Evolutionary conservation across 2,888 invertebrate genomes (phyloP), one percentile per base, ranked within the genome.

Genomic region (Oxytorus armatus): DNA sequence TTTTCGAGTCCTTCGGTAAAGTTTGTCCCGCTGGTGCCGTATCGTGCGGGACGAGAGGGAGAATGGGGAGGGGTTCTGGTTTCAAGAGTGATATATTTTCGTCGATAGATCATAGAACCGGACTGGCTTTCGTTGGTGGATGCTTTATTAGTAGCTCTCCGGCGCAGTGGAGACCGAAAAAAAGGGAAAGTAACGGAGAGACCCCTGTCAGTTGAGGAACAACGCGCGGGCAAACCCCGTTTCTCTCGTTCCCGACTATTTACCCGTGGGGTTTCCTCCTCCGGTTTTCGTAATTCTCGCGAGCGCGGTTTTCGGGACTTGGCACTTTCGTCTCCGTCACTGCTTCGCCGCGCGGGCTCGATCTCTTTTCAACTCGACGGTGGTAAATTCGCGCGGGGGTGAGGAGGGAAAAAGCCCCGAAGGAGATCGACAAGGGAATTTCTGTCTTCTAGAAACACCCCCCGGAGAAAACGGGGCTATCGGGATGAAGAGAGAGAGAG

Each of bases 111-210:
- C 85, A 85, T 84, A 84, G 81, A 83, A 69, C 81, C 72, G 77
- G 82, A 85, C 82, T 85, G 83, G 82, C 77, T 82, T 83, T 85
- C 84, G 73, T 53, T 74, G 18, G 61, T 73, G 84, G 85, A 88
- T 88, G 85, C 86, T 89, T 88, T 87, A 88, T 87, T 87, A 88
- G 88, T 85, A 39, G 72, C 39, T 36, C 16, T 25, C 21, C 63
- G 23, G 14, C 39, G 36, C 86, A 84, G 81, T 81, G 82, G 85
- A 83, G 82, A 75, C 42, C 33, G 61, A 25, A 70, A 29, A 61
- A 73, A 57, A 76, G 63, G 63, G 49, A 61, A 61, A 74, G 65
- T 72, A 39, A 44, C 65, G 73, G 79, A 55, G 65, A 72, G 79
- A 79, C 55, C 65, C 69, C 57, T 78, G 84, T 82, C 79, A 84